A percentile compares a stretch with the other conserved stretches of the same genome.
phyloP scores from a whole-genome alignment of 2,113 vertebrate species.

The Mastomys coucha region DNA sequence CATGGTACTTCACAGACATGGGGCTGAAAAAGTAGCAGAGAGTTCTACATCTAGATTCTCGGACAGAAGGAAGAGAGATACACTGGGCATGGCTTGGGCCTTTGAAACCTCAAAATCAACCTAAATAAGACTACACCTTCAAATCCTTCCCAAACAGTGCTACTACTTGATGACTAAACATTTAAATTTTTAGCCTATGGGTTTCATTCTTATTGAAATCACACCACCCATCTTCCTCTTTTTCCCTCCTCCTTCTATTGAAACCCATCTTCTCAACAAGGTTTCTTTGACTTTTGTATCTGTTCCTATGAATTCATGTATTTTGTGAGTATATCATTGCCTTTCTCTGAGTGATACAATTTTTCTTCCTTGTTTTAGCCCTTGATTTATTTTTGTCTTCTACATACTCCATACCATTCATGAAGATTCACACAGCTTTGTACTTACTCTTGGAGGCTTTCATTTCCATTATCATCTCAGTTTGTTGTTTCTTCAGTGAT shows the following conservation, averaged over 20 bases:
- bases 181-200: background rate
- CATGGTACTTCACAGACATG: background rate
- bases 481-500: background rate
- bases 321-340: background rate
- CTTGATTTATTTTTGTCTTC: background rate
- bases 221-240: no score
- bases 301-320: background rate
- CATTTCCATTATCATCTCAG: background rate
- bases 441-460: background rate
- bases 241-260: background rate
- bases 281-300: background rate
- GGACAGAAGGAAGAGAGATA: background rate
- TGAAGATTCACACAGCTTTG: background rate
- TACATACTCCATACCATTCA: background rate
- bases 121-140: background rate
- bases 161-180: background rate
- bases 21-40: background rate
- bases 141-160: background rate
- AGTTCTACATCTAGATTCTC: background rate
- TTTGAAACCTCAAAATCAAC: background rate
- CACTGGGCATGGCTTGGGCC: background rate
- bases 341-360: background rate
- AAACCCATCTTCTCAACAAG: background rate
- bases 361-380: background rate
- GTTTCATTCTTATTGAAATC: background rate